These are phyloP conservation scores for Drosophila macrospina DNA, from an alignment of 2,888 invertebrate genomes.

Conservation along the genomic window DNA sequence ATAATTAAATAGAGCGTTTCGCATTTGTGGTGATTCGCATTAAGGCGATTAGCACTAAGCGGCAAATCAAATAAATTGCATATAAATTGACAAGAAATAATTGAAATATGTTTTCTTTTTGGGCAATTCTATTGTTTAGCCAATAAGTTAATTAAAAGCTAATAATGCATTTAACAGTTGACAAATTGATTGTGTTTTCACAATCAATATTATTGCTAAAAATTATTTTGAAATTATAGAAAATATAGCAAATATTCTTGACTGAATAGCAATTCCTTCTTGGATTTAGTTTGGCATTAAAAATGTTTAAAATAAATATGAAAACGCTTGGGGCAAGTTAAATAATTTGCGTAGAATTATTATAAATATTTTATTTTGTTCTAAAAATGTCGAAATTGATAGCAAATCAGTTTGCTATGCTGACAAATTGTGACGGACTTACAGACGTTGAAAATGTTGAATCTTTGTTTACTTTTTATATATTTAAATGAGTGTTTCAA, in stretches of 20 bases:
- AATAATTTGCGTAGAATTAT: no score
- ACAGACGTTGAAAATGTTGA: no score
- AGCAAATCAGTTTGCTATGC: no score
- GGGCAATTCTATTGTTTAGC: neutral
- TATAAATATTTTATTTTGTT: no score
- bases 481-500: no score
- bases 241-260: neutral
- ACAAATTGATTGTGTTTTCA: neutral
- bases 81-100: no score
- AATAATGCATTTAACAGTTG: neutral
- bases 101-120: neutral
- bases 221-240: neutral
- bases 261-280: neutral
- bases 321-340: no score
- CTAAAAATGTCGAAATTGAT: no score
- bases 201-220: neutral
- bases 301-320: no score
- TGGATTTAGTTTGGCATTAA: neutral
- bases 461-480: no score
- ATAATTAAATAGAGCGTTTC: constrained; percentile 24
- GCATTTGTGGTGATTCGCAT: neutral
- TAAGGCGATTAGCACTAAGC: constrained; percentile 6
- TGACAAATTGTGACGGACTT: no score
- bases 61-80: neutral
- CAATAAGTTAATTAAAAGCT: neutral